Evolutionary conservation across 2,797 vertebrate species (phyloP), one percentile per base, ranked within the genome.

Genomic region (Enteromius unitaeniatus): DNA sequence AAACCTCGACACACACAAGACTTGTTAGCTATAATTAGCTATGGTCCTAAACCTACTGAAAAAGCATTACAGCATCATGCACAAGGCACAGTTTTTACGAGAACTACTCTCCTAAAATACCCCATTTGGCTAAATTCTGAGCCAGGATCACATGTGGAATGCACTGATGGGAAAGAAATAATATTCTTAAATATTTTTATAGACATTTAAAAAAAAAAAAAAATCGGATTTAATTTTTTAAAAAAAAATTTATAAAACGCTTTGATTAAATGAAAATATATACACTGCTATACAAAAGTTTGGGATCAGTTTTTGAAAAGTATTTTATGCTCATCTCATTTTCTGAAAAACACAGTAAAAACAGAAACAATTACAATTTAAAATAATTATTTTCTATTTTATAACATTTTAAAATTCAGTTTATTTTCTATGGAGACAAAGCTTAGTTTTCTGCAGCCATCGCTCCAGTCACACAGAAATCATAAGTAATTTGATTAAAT

Each of bases 1-100:
- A 83, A 82, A 37, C 34, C 6, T 55, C 23, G 34, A 45, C 5
- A 67, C 6, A 42, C 26, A 70, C 45, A 74, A 14, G 17, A 85
- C 6, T 17, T 73, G 14, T 11, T 51, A 19, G 14, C 26, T 37
- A 72, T 47, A 28, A 49, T 72, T 51, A 34, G 15, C 23, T 11
- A 11, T 74, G 26, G 47, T 74, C 28, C 10, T 42, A 34, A 84
- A 45, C 10, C 28, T 31, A 31, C 3, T 31, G 19, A 60, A 40
- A 14, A 31, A 72, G 42, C 15, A 6, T 21, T 73, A 73, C 31
- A 17, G 15, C 45, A 73, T 6, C 45, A 49, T 40, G 37, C 8
- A 42, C 10, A 55, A 45, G 34, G 6, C 14, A 34, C 34, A 37
- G 34, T 37, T n/a, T 26, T 19, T n/a, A n/a, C 1, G 3, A n/a